Conservation (phyloP, 2,888 invertebrate species). For the Isotomurus palustris region DNA sequence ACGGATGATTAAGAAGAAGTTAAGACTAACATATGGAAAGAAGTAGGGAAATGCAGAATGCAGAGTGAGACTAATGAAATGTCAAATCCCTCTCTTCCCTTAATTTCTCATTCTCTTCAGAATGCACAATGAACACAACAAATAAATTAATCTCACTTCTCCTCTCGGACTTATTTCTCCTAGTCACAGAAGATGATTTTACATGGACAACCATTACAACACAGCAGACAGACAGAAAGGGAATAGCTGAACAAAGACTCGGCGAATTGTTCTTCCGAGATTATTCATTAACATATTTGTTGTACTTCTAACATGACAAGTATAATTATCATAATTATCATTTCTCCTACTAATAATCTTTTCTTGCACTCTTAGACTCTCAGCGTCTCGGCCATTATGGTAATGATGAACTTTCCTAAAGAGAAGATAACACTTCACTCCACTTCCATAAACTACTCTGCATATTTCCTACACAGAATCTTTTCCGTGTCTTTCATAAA, state of each 20-base stretch:
- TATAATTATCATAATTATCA: conserved; percentile 33
- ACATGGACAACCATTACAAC: background rate
- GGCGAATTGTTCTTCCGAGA: conserved; percentile 10
- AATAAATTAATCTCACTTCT: conserved; percentile 7
- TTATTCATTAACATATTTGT: conserved; percentile 15
- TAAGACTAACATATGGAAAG: no score
- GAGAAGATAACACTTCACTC: background rate
- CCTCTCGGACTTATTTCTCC: background rate
- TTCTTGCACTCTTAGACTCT: background rate
- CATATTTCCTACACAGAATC: background rate
- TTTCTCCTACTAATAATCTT: conserved; percentile 3
- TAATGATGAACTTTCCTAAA: background rate
- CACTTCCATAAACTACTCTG: background rate
- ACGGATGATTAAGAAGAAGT: no score
- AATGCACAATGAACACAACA: background rate
- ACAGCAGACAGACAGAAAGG: background rate
- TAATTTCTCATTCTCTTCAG: conserved; percentile 7
- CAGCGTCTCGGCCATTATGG: background rate
- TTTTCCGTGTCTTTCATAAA: no score
- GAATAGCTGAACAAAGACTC: no score
- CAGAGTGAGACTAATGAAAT: conserved; percentile 25
- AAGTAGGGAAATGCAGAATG: no score
- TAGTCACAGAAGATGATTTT: background rate
- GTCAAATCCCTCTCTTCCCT: conserved; percentile 19
- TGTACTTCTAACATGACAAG: conserved; percentile 24